phyloP scores from a whole-genome alignment of 2,113 vertebrate species.

The Kryptolebias marmoratus region DNA sequence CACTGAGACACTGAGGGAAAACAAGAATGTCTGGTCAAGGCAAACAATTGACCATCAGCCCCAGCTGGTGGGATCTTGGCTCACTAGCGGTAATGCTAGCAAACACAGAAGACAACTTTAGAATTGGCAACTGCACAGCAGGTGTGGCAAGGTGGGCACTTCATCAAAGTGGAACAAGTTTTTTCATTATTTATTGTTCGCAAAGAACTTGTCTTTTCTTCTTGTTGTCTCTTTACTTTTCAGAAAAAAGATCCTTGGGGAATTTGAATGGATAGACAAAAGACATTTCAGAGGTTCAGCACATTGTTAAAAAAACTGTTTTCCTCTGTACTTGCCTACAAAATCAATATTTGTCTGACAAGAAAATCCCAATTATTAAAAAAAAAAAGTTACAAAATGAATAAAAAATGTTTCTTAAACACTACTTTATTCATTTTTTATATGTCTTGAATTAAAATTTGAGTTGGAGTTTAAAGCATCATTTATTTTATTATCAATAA shows the following conservation, averaged over 20 bases:
- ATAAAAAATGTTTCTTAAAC: slow-evolving; percentile 10
- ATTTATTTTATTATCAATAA: too few species aligned
- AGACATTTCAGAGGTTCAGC: slow-evolving; percentile 41
- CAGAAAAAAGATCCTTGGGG: slow-evolving; percentile 5
- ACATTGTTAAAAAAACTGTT: slow-evolving; percentile 59
- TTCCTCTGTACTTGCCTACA: slow-evolving; percentile 28
- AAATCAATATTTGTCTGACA: slow-evolving; percentile 42
- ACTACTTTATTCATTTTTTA: slow-evolving; percentile 15
- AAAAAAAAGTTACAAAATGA: slow-evolving; percentile 35
- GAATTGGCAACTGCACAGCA: slow-evolving; percentile 7
- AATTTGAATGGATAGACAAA: slow-evolving; percentile 31
- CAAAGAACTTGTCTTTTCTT: slow-evolving; percentile 22
- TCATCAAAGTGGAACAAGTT: slow-evolving; percentile 7
- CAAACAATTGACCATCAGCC: slow-evolving; percentile 14
- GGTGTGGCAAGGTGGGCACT: neutral
- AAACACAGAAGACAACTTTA: neutral
- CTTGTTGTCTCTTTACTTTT: neutral
- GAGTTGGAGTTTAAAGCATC: too few species aligned
- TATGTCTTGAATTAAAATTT: neutral
- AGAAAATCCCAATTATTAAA: slow-evolving; percentile 46
- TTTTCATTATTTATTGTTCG: slow-evolving; percentile 30
- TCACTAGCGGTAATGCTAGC: neutral
- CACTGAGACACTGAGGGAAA: neutral
- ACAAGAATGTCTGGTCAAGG: neutral
- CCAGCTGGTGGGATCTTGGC: neutral